phyloP scores from a whole-genome alignment of 1,140 invertebrate genomes.

The Bacillus rossius region DNA sequence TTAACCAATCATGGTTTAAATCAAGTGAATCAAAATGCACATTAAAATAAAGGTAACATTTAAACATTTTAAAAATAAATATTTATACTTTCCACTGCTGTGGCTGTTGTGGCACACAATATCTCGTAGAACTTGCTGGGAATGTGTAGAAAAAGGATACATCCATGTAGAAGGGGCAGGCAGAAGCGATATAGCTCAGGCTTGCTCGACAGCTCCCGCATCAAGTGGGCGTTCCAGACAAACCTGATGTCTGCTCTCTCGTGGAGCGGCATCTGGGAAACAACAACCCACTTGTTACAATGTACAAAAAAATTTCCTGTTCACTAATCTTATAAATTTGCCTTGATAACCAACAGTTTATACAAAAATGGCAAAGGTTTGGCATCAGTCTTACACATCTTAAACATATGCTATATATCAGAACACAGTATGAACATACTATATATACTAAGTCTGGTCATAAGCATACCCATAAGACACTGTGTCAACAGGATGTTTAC shows the following conservation, averaged over 20 bases:
- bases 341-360: constrained; percentile 5
- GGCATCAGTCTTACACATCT: constrained; percentile 1
- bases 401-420: constrained; percentile 22
- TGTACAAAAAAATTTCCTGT: constrained; percentile 14
- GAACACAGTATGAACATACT: no score
- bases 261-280: constrained; percentile 55
- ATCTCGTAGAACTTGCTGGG: not conserved
- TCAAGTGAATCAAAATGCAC: not conserved
- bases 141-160: constrained; percentile 68
- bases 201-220: constrained; percentile 59
- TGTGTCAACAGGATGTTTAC: no score
- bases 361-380: not conserved
- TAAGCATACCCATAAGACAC: no score
- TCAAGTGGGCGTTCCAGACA: constrained; percentile 86
- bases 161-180: constrained; percentile 84
- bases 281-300: constrained; percentile 22
- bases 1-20: no score
- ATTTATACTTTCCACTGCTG: not conserved
- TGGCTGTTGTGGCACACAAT: no score
- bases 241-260: constrained; percentile 82
- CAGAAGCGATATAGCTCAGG: constrained; percentile 72
- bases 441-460: no score
- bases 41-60: not conserved
- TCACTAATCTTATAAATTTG: not conserved
- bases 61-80: not conserved